Percentiles rank a stretch among this genome's conserved stretches.
These are phyloP conservation scores for Antedon mediterranea DNA, from an alignment of 53 echinoderm and acorn worm genomes.

Conservation along the genomic window DNA sequence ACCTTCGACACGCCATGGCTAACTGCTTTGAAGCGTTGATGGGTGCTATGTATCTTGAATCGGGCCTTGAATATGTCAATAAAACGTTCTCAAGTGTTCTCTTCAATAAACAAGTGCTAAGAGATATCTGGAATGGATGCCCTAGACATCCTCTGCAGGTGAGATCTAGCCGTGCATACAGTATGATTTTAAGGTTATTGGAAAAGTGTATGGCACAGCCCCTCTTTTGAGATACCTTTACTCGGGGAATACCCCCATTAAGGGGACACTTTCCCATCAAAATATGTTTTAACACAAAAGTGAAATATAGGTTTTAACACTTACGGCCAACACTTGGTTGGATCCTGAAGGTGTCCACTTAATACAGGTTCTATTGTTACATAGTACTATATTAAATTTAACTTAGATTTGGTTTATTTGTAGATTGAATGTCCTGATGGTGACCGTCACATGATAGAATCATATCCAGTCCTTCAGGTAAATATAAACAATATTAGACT, in stretches of 20 bases:
- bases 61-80: conserved; percentile 35
- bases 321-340: too few species aligned
- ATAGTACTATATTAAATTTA: too few species aligned
- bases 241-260: too few species aligned
- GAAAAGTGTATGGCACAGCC: too few species aligned
- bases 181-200: too few species aligned
- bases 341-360: too few species aligned
- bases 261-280: too few species aligned
- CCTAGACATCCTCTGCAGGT: conserved; percentile 90
- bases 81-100: conserved; percentile 53
- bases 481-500: too few species aligned
- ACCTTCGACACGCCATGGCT: conserved; percentile 80
- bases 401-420: background rate
- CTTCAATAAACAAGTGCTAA: conserved; percentile 45
- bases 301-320: too few species aligned
- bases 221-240: too few species aligned
- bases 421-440: conserved; percentile 67
- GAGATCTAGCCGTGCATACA: background rate
- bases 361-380: too few species aligned
- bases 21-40: conserved; percentile 86
- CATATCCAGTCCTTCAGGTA: conserved; percentile 61
- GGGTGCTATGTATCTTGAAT: conserved; percentile 80
- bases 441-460: conserved; percentile 71
- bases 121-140: conserved; percentile 51
- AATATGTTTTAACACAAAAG: too few species aligned